Evolutionary conservation across 1,140 invertebrate genomes (phyloP), one percentile per base, ranked within the genome.

Genomic region (Nymphalis io): DNA sequence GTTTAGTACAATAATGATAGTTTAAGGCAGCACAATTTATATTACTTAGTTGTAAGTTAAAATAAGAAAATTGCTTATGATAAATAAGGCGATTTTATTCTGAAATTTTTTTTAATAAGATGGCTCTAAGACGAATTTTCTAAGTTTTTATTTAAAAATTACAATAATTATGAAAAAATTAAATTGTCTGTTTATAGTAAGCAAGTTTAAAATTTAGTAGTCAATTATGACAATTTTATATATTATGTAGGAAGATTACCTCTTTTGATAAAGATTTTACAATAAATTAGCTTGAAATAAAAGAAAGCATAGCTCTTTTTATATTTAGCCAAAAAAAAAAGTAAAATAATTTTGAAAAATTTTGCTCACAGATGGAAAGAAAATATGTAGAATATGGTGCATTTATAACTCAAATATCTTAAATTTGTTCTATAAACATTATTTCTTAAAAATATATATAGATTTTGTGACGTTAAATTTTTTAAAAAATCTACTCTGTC

Each of bases 1-100:
- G 44, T 69, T 51, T 71, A 74, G 75, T 76, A 76, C 75, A 76
- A 76, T 68, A 74, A 73, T 48, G 62, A 53, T 73, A 76, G 65
- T 33, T 65, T 74, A 76, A 73, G 66, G 44, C 70, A 55, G 72
- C 72, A 74, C 72, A 76, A 76, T 71, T 72, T 73, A 66, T 75
- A 59, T 60, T 63, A 63, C 58, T 39, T 67, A 74, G 51, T 55
- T 62, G 16, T 74, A 67, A 70, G 68, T 13, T 53, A 18, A 21
- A 39, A 23, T 63, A 51, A 51, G 16, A 20, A 13, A 39, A 51
- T 23, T 53, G 10, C 33, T 63, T 63, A 63, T 23, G 38, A 44
- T 63, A n/a, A 51, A 33, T 51, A 33, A 48, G 60, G 23, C 51
- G 27, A 53, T 11, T 53, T n/a, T 20, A 11, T 20, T 51, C 18